A percentile compares a stretch with the other conserved stretches of the same genome.
These are phyloP conservation scores for Ivindomyrus marchei DNA, from an alignment of 2,113 vertebrate species.

Conservation along the genomic window DNA sequence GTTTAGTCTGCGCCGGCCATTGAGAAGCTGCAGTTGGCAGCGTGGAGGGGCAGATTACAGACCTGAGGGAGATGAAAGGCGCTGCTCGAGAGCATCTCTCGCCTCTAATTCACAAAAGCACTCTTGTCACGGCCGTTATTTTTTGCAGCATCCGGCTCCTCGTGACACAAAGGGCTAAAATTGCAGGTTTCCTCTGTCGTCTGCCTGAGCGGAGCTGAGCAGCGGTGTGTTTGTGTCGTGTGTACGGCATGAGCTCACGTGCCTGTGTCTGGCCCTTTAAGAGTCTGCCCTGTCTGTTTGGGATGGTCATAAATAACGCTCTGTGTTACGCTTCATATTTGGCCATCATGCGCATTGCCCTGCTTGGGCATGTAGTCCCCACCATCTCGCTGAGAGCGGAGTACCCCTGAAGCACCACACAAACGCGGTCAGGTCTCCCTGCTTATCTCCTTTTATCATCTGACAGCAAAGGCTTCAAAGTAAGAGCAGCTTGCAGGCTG, in stretches of 20 bases:
- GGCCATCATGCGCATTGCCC: not conserved
- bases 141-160: not conserved
- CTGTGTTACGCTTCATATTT: not conserved
- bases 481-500: not conserved
- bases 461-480: not conserved
- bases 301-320: not conserved
- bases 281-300: not conserved
- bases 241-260: not conserved
- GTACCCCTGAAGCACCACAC: not conserved
- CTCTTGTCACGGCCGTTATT: not conserved
- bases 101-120: conserved; percentile 18
- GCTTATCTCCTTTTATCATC: not conserved
- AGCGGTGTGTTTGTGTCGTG: not conserved
- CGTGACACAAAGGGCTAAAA: conserved; percentile 10
- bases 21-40: conserved; percentile 6
- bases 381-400: not conserved
- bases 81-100: not conserved
- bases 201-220: not conserved
- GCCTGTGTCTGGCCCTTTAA: not conserved
- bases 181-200: not conserved
- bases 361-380: not conserved
- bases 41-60: conserved; percentile 32
- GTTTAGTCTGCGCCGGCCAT: conserved; percentile 21
- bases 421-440: not conserved
- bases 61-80: conserved; percentile 30